Evolutionary conservation across 2,888 invertebrate genomes (phyloP).

Genomic region (Zonitis immaculata): DNA sequence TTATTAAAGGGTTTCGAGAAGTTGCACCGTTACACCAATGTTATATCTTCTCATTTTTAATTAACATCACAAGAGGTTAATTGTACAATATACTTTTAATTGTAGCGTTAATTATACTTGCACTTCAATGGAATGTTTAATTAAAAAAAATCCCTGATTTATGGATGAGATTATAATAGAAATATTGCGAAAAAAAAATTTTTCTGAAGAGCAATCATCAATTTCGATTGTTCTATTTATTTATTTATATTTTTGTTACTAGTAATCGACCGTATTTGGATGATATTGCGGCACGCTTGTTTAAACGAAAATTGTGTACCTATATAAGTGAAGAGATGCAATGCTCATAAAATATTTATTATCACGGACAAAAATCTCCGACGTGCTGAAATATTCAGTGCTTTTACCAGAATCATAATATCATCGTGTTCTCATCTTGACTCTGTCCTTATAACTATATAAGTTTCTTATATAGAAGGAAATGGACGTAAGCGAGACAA

Average conservation of each 20-base stretch:
- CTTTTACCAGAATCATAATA: constrained; percentile 37
- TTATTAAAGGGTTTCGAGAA: constrained; percentile 1
- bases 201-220: no score
- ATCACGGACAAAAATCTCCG: constrained; percentile 49
- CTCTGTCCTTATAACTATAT: neutral
- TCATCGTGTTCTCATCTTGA: constrained; percentile 13
- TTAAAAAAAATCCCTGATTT: no score
- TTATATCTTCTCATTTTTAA: constrained; percentile 5
- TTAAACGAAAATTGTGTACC: constrained; percentile 16
- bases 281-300: constrained; percentile 30
- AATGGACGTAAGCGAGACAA: no score
- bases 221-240: no score
- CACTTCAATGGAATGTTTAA: neutral
- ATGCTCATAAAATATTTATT: constrained; percentile 49
- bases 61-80: constrained; percentile 12
- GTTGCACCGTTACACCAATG: no score
- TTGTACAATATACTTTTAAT: constrained; percentile 8
- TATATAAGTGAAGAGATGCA: constrained; percentile 43
- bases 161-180: no score
- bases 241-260: no score
- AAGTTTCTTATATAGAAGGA: no score
- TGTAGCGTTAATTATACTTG: constrained; percentile 6
- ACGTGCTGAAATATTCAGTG: constrained; percentile 45
- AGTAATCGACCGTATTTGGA: no score
- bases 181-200: no score